Evolutionary conservation across 2,797 vertebrate genomes (phyloP).

Genomic region (Coranthus polyacanthus): DNA sequence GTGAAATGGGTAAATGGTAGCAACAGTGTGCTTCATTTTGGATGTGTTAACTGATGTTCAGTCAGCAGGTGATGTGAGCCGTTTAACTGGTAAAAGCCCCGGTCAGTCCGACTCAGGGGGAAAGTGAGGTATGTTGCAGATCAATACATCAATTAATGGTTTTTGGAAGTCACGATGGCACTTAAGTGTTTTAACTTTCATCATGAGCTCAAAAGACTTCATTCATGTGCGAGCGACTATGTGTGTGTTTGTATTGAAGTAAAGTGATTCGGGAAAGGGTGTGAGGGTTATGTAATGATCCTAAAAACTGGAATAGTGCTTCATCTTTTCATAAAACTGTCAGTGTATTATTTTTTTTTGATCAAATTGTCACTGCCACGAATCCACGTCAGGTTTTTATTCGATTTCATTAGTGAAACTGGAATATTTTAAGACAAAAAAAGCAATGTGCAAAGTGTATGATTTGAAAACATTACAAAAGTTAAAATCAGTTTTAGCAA

Average conservation of each 20-base stretch:
- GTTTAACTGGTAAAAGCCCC: conserved; percentile 70
- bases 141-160: conserved; percentile 74
- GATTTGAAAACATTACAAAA: neutral
- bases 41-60: conserved; percentile 48
- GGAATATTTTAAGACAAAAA: too few species aligned
- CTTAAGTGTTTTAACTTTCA: conserved; percentile 66
- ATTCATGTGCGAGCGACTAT: conserved; percentile 12
- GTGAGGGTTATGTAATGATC: conserved; percentile 48
- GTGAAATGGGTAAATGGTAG: conserved; percentile 15
- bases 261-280: conserved; percentile 22
- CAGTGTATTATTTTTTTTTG: too few species aligned
- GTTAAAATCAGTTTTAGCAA: neutral
- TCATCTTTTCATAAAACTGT: too few species aligned
- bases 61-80: conserved; percentile 48
- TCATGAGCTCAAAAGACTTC: conserved; percentile 51
- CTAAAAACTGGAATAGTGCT: conserved; percentile 7
- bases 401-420: too few species aligned
- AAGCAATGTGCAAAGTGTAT: too few species aligned
- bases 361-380: too few species aligned
- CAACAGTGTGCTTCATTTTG: conserved; percentile 23
- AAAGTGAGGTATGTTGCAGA: conserved; percentile 38
- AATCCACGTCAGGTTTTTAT: too few species aligned
- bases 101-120: conserved; percentile 41
- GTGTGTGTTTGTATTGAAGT: neutral
- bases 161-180: conserved; percentile 71